Base-by-base conservation (phyloP, 2,888 invertebrate genomes). In the Drosophila nr. perissopoda region DNA sequence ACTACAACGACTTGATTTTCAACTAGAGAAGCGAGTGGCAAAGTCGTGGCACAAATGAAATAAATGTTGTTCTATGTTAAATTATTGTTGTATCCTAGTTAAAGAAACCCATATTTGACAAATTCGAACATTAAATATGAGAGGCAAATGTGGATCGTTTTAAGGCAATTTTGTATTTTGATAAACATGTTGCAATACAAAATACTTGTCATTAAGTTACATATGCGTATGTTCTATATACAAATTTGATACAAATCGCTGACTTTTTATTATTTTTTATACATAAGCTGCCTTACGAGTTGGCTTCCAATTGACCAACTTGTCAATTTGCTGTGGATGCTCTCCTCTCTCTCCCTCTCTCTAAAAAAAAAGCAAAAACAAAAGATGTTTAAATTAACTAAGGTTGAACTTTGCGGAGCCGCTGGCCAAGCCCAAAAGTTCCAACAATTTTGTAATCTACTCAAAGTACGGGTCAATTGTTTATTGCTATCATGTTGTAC, bases 1-100 rank as follows among this genome's bases (percentile, higher is more conserved):
- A 97, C 93, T 99, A 99, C 93, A 98, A 97, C 92, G 98, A 99
- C 91, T 95, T 99, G 60, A 95, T 99, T 90, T 99, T 99, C 92
- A 99, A 99, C 93, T 99, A 93, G 5, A 94, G 38, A 2, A 34
- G 25, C 29, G 42, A 46, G 27, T 36, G 51, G 8, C 36, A 46
- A n/a, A 27, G 18, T 42, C 13, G 34, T 29, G 18, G 2, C 52
- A 33, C n/a, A 34, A 21, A 36, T 29, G 33, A 48, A 51, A 59
- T 53, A 53, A 49, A 52, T 67, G 40, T 63, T 59, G 46, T 69
- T 63, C 31, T 53, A 33, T 61, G 65, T 66, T 71, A 21, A 52
- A 46, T 36, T 56, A 61, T 60, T 74, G 51, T 49, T 75, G 31
- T 53, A 38, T 64, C 57, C 59, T n/a, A 46, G 51, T 54, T 48